phyloP scores from a whole-genome alignment of 2,113 vertebrate species.

The Lasiurus cinereus region DNA sequence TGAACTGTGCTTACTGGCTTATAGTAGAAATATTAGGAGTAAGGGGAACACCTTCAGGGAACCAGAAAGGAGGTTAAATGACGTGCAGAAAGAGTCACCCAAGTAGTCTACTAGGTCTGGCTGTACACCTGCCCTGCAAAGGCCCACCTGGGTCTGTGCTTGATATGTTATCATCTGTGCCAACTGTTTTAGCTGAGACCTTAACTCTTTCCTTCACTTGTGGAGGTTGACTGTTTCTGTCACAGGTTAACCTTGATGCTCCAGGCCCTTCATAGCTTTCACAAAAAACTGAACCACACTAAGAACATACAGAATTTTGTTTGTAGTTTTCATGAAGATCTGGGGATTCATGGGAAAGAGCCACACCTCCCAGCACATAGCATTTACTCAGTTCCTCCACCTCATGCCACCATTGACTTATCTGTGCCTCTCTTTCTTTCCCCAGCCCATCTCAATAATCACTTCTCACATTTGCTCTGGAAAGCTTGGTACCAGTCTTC shows the following conservation, averaged over 20 bases:
- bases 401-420: neutral
- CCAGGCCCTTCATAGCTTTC: neutral
- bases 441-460: neutral
- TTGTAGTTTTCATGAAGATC: neutral
- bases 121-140: neutral
- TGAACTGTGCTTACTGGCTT: neutral
- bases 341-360: neutral
- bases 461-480: neutral
- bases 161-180: fast-evolving
- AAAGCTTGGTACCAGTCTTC: neutral
- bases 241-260: neutral
- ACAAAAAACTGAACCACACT: neutral
- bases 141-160: neutral
- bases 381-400: neutral
- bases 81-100: neutral
- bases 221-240: neutral
- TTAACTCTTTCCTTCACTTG: neutral
- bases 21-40: neutral
- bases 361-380: no score
- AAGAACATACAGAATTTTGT: neutral
- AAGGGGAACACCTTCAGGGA: neutral
- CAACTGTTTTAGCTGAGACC: neutral
- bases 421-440: neutral
- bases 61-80: neutral
- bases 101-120: neutral